Base-by-base conservation (phyloP, 1,140 invertebrate species). In the Nebria ingens region DNA sequence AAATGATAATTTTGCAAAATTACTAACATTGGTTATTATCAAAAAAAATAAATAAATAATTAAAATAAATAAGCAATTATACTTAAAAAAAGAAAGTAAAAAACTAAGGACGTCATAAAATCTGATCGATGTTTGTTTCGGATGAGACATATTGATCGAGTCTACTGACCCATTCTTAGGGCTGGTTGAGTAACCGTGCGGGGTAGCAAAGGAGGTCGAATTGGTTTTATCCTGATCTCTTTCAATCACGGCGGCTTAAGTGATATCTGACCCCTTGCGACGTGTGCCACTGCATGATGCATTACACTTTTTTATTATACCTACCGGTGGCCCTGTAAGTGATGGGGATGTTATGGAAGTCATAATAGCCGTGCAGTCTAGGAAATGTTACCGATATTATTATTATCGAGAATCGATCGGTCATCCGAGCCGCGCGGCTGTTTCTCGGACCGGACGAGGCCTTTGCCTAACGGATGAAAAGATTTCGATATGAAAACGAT, bases 291-390 rank as follows among this genome's bases (percentile, higher is more conserved):
- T 45, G 40, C 40, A 45, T 45, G 40, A 45, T 45, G 40, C 40
- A 45, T 45, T 45, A 45, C 40, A 45, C 40, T 45, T 45, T 45
- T 45, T 45, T 45, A 45, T 45, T 45, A 45, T 45, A 45, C 40
- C 40, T 6, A 45, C 17, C 40, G 6, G 40, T n/a, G n/a, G n/a
- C n/a, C n/a, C n/a, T n/a, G n/a, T 45, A 45, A 45, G 6, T 45
- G 40, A 45, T 45, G 40, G 40, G 9, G 17, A 45, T 45, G 40
- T 45, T 45, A 45, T 45, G 40, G 40, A 45, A 45, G 40, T 45
- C 40, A 45, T 45, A 45, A 45, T 45, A 45, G 40, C 40, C 40
- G n/a, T 34, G n/a, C 25, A 34, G 6, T 9, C 25, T 6, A 34
- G 25, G 25, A 34, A 34, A 34, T 34, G 25, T n/a, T 34, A 34